phyloP scores from a whole-genome alignment of 2,888 invertebrate genomes.

The Parthenolecanium corni region DNA sequence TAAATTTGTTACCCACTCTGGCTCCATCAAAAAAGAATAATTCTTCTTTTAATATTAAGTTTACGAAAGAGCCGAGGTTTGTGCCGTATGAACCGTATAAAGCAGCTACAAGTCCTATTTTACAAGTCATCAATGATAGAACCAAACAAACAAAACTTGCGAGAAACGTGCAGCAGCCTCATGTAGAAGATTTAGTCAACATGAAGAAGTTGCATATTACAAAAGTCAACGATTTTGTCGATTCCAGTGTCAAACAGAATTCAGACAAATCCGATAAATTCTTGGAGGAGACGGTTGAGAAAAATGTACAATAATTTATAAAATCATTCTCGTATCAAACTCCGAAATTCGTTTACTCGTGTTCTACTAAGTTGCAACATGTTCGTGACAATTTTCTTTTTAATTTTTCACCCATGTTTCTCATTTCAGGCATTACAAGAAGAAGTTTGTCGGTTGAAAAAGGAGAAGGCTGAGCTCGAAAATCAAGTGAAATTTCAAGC shows the following conservation, averaged over 20 bases:
- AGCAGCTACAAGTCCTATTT: conserved; percentile 68
- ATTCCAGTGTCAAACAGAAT: not conserved
- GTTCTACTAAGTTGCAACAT: no score
- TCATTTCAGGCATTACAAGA: conserved; percentile 41
- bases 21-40: not conserved
- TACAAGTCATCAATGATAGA: conserved; percentile 40
- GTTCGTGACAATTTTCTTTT: no score
- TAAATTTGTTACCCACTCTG: conserved; percentile 4
- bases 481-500: conserved; percentile 76
- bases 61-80: conserved; percentile 31
- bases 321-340: no score
- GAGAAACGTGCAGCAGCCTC: not conserved
- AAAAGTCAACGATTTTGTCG: not conserved
- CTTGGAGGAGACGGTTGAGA: not conserved
- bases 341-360: no score
- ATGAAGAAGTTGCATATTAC: conserved; percentile 7
- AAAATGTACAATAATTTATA: not conserved
- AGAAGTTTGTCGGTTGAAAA: conserved; percentile 50
- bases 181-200: conserved; percentile 10
- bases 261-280: not conserved
- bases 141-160: not conserved
- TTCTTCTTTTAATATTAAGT: conserved; percentile 7
- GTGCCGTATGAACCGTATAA: conserved; percentile 82
- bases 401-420: not conserved
- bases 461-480: conserved; percentile 59